A percentile compares a stretch with the other conserved stretches of the same genome.
Evolutionary conservation across 2,797 vertebrate species (phyloP).

Genomic region (Notamacropus eugenii): DNA sequence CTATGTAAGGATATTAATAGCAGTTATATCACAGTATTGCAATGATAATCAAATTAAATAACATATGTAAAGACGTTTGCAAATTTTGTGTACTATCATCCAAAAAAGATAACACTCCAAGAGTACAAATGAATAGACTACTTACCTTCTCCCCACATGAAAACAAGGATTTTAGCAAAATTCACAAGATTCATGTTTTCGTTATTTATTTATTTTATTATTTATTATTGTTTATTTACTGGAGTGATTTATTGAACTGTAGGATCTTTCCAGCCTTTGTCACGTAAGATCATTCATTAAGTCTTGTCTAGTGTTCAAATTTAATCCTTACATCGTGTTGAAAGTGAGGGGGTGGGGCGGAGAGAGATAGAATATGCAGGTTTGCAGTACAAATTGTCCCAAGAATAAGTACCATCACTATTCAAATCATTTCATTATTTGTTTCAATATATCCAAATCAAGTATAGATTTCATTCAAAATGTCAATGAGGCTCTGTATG

Average conservation of each 20-base stretch:
- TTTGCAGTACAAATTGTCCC: background rate
- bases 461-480: background rate
- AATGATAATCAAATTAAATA: background rate
- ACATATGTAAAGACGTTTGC: background rate
- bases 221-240: background rate
- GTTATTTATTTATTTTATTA: too few species aligned
- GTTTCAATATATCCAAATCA: background rate
- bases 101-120: background rate
- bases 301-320: background rate
- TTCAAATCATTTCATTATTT: background rate
- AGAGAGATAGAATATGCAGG: background rate
- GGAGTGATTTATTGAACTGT: background rate
- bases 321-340: background rate
- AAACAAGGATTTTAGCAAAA: background rate
- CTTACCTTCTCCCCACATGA: background rate
- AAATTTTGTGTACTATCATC: background rate
- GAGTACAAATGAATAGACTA: background rate
- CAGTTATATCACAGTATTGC: background rate
- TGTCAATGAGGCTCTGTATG: background rate
- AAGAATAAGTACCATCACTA: background rate
- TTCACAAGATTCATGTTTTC: background rate
- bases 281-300: fast-evolving
- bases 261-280: background rate
- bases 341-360: background rate
- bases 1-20: background rate